Conservation (phyloP, 2,888 invertebrate species). For the Netelia virgata region DNA sequence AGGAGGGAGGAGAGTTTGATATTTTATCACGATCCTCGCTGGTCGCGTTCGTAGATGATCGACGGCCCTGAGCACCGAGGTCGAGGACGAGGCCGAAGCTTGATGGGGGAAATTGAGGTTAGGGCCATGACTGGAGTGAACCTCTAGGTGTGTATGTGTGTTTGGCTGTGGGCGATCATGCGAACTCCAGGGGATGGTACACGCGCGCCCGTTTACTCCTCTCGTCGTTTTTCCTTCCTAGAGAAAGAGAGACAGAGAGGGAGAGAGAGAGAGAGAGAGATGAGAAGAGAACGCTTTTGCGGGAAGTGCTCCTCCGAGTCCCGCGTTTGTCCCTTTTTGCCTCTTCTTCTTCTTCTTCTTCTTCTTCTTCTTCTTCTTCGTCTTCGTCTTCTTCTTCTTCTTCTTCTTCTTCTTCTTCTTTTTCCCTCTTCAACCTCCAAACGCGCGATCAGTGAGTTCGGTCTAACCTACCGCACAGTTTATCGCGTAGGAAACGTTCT, state of each 20-base stretch:
- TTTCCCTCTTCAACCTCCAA: background rate
- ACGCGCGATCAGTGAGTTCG: background rate
- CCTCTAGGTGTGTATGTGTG: background rate
- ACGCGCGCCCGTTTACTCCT: background rate
- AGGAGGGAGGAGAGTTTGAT: background rate
- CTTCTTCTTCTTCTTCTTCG: background rate
- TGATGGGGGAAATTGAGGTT: constrained; percentile 55
- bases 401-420: background rate
- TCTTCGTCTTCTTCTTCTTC: background rate
- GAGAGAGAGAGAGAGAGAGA: background rate
- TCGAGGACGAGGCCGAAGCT: constrained; percentile 55
- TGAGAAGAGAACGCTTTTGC: background rate
- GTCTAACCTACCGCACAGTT: background rate
- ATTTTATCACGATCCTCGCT: constrained; percentile 7
- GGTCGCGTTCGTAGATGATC: constrained; percentile 44
- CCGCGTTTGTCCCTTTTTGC: constrained; percentile 4
- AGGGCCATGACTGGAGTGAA: constrained; percentile 23
- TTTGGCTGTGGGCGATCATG: constrained; percentile 17
- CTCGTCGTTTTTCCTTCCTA: constrained; percentile 15
- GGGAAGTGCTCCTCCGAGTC: background rate
- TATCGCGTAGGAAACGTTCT: background rate
- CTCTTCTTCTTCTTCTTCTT: background rate
- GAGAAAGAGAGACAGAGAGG: background rate
- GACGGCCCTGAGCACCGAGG: constrained; percentile 32
- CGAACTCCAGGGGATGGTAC: constrained; percentile 5